Percentiles rank a stretch among this genome's conserved stretches.
Conservation (phyloP, 2,888 invertebrate species). For the Asteroscopus sphinx region DNA sequence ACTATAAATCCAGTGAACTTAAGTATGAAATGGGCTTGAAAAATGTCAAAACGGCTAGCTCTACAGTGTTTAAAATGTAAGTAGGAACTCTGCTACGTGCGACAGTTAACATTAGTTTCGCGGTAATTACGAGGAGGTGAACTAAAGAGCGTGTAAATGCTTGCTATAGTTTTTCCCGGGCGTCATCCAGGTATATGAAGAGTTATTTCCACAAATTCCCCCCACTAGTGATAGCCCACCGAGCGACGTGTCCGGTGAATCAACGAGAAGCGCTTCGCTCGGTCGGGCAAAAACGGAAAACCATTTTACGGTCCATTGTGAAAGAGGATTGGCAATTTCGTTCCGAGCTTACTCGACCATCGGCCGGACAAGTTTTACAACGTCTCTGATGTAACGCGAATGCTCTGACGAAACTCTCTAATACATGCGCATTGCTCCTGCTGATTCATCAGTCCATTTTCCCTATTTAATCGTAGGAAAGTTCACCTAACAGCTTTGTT, state of each 20-base stretch:
- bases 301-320: constrained; percentile 90
- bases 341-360: constrained; percentile 86
- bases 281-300: constrained; percentile 89
- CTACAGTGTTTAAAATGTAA: constrained; percentile 11
- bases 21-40: constrained; percentile 15
- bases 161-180: constrained; percentile 32
- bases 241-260: constrained; percentile 87
- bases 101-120: constrained; percentile 22
- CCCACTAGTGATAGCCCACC: constrained; percentile 83
- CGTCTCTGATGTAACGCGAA: constrained; percentile 83
- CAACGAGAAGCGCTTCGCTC: constrained; percentile 86
- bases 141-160: constrained; percentile 33
- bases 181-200: constrained; percentile 70
- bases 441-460: constrained; percentile 52
- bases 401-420: constrained; percentile 73
- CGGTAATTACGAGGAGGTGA: constrained; percentile 32
- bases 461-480: constrained; percentile 27
- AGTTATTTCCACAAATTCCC: constrained; percentile 83
- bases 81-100: constrained; percentile 15
- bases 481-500: not conserved
- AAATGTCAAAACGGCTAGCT: constrained; percentile 2
- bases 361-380: constrained; percentile 86
- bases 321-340: constrained; percentile 90
- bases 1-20: too few relatives aligned
- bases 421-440: constrained; percentile 65